Evolutionary conservation across 2,113 vertebrate genomes (phyloP), one percentile per base, ranked within the genome.

Genomic region (Microtus pennsylvanicus): DNA sequence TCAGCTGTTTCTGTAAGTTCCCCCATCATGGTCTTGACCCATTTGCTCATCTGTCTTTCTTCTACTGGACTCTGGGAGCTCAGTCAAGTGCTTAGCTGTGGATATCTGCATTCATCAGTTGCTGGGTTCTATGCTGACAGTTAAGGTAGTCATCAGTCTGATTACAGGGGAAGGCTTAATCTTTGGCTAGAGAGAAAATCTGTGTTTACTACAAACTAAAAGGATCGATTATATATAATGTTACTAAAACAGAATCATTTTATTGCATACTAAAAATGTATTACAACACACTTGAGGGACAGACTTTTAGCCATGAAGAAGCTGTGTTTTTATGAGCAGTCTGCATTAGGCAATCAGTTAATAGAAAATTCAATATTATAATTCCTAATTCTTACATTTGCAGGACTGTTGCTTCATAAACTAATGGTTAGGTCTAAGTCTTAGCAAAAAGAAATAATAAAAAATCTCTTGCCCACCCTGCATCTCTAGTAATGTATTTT

Each of bases 341-440:
- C 2, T 94, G 38, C 24, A 70, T 17, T 74, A 76, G 65, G 3
- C 24, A 38, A 78, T 81, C 70, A 75, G 22, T 87, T 96, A 70
- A 96, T 63, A 92, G 52, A 90, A 78, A 58, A 87, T 30, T 5
- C 11, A 97, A 35, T 90, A 90, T 78, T 67, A 4, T 80, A 96
- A 90, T 88, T 75, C 91, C 28, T 45, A 90, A 21, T 33, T 61
- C 69, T 89, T 92, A 13, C 47, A 33, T 80, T 72, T 78, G 28
- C 61, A 91, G 90, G 2, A 58, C 42, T 89, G 5, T 24, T 94
- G 67, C 92, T 83, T 89, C 28, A 47, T 0, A 1, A 50, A 80
- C 74, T 83, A 81, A 35, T 72, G 65, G 88, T 93, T 94, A 26
- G 1, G 12, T 95, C 78, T 65, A 76, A 42, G 70, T 81, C 61